Conservation (phyloP, 2,113 vertebrate species). For the Pithys albifrons region DNA sequence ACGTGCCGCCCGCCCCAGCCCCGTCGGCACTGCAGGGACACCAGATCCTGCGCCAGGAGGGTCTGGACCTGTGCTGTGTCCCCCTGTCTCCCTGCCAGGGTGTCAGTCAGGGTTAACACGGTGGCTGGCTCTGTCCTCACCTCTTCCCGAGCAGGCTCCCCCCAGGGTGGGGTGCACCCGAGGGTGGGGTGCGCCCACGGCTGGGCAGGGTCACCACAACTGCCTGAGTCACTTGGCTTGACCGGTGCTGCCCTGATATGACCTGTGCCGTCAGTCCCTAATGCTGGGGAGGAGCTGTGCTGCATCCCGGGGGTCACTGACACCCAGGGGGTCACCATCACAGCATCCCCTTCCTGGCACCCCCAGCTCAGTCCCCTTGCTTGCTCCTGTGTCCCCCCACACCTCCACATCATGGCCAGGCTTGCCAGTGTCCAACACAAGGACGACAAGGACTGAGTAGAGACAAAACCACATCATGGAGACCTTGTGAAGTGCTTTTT, state of each 20-base stretch:
- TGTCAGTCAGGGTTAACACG: not conserved
- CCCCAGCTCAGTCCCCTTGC: not conserved
- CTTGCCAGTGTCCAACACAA: rapidly evolving
- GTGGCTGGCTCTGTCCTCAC: rapidly evolving
- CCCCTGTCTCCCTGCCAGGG: not conserved
- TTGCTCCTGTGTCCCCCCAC: rapidly evolving
- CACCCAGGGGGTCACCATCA: not conserved
- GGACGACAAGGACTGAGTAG: rapidly evolving
- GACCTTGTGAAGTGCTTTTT: not conserved
- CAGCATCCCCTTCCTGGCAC: not conserved
- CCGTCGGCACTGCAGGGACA: not conserved
- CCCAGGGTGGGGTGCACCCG: not conserved
- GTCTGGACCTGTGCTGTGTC: not conserved
- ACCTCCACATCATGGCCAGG: not conserved
- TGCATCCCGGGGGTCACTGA: not conserved
- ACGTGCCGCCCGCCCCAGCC: not conserved
- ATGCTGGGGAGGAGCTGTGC: not conserved
- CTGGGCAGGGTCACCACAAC: conserved; percentile 50
- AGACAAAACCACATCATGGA: not conserved
- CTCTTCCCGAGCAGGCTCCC: not conserved
- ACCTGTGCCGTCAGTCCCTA: not conserved
- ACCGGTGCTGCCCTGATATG: not conserved
- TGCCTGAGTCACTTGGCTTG: conserved; percentile 46
- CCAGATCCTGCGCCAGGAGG: not conserved
- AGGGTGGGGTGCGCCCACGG: not conserved